Evolutionary conservation across 92 coral and sea anemone species (phyloP).

Genomic region (Pocillopora meandrina): DNA sequence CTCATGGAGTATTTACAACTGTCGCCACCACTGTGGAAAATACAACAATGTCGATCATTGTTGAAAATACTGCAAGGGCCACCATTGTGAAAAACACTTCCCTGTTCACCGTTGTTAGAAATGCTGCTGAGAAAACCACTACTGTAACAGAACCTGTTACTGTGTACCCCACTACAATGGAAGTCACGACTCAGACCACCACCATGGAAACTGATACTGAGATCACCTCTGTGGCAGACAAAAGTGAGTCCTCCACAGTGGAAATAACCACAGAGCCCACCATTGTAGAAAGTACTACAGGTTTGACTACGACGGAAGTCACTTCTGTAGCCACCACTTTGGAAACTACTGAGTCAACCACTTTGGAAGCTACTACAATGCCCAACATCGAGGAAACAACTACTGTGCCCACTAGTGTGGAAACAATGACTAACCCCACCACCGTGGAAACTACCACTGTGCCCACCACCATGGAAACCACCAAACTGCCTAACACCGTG

Average conservation of each 20-base stretch:
- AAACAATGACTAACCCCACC: neutral
- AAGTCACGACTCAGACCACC: neutral
- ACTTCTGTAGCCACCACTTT: neutral
- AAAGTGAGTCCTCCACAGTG: neutral
- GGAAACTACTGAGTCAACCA: neutral
- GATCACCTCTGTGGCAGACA: neutral
- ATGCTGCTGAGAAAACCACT: neutral
- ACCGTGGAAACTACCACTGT: neutral
- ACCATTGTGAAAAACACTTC: neutral
- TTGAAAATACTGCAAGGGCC: neutral
- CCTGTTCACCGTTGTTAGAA: no score
- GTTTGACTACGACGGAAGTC: neutral
- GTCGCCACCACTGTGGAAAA: neutral
- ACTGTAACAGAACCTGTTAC: neutral
- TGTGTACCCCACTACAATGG: neutral
- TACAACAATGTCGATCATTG: neutral
- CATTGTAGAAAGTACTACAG: neutral
- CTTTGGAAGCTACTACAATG: neutral
- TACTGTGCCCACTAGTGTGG: neutral
- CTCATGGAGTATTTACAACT: neutral
- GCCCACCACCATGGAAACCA: neutral
- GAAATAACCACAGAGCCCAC: neutral
- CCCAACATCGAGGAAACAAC: neutral
- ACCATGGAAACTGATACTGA: neutral
- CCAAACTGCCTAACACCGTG: neutral